phyloP scores from a whole-genome alignment of 53 echinoderm and acorn worm genomes.

The Holothuria leucospilota region DNA sequence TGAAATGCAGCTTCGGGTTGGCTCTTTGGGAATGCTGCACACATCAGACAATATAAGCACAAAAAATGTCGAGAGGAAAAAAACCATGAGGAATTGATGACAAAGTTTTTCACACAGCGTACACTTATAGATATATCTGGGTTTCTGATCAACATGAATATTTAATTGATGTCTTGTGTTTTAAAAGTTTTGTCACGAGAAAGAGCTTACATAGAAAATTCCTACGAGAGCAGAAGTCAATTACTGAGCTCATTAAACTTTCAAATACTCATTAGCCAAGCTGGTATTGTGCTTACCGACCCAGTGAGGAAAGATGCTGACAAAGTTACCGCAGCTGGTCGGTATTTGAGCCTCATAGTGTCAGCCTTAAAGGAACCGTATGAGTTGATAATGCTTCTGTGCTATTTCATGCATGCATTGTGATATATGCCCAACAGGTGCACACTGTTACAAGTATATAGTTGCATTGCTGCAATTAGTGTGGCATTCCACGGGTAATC shows the following conservation, averaged over 20 bases:
- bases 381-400: no score
- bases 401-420: no score
- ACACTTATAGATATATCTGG: conserved; percentile 11
- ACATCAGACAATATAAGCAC: background rate
- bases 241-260: conserved; percentile 44
- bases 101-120: conserved; percentile 45
- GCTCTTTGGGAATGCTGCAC: no score
- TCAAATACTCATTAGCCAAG: conserved; percentile 50
- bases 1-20: no score
- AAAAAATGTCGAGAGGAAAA: background rate
- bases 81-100: background rate
- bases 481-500: no score
- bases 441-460: no score
- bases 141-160: conserved; percentile 40
- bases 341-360: background rate
- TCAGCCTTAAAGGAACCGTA: no score
- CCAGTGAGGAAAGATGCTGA: conserved; percentile 8
- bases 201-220: conserved; percentile 28
- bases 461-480: no score
- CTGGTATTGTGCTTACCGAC: conserved; percentile 36
- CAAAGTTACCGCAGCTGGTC: conserved; percentile 31
- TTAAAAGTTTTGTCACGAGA: conserved; percentile 6
- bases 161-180: conserved; percentile 20
- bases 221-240: conserved; percentile 31
- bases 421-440: no score